These are phyloP conservation scores for Darevskia nairensis DNA, from an alignment of 2,797 vertebrate genomes.

Conservation along the genomic window DNA sequence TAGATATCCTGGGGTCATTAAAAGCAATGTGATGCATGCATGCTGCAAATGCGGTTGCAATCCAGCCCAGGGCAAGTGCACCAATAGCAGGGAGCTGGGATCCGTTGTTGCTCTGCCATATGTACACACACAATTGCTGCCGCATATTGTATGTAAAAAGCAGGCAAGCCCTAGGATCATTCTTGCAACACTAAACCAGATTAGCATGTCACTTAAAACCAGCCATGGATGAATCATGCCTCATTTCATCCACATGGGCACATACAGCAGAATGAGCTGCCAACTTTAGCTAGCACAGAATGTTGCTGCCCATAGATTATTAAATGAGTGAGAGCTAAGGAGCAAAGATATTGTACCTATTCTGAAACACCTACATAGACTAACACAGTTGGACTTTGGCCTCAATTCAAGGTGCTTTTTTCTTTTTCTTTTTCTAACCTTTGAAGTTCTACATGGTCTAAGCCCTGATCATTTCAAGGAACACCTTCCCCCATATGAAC, in stretches of 20 bases:
- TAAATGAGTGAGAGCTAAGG: background rate
- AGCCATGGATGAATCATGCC: background rate
- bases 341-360: background rate
- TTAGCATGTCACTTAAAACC: too few relatives aligned
- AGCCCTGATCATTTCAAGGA: background rate
- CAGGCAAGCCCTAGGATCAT: too few relatives aligned
- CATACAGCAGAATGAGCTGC: background rate
- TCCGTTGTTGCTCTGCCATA: too few relatives aligned
- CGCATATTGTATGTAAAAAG: too few relatives aligned
- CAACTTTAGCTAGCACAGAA: background rate
- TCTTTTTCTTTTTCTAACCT: background rate
- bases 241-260: background rate
- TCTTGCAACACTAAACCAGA: too few relatives aligned
- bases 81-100: too few relatives aligned
- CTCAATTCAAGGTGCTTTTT: background rate
- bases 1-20: too few relatives aligned
- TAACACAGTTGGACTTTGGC: background rate
- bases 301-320: background rate
- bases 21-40: too few relatives aligned
- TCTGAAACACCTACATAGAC: background rate
- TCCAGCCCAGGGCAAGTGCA: too few relatives aligned
- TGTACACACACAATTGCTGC: too few relatives aligned
- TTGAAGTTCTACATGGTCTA: background rate
- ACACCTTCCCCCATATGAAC: background rate
- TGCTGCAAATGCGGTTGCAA: too few relatives aligned